A percentile compares a stretch with the other conserved stretches of the same genome.
phyloP scores from a whole-genome alignment of 2,113 vertebrate genomes.

The Engraulis encrasicolus region DNA sequence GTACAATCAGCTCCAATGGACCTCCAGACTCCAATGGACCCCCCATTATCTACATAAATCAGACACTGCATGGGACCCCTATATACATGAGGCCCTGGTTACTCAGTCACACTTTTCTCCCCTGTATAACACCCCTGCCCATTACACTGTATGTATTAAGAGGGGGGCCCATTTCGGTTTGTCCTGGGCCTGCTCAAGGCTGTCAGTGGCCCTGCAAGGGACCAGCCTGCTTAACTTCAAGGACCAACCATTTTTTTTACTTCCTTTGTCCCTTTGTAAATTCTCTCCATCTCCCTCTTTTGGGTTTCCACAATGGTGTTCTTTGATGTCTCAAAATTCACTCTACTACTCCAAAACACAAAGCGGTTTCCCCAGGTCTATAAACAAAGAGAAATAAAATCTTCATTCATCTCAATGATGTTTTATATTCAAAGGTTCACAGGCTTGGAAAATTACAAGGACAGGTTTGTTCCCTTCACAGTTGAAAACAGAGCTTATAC shows the following conservation, averaged over 20 bases:
- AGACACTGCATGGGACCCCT: too few relatives aligned
- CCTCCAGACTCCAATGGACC: too few relatives aligned
- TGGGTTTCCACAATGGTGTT: constrained; percentile 54
- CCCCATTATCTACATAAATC: too few relatives aligned
- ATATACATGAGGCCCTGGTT: too few relatives aligned
- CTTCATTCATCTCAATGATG: constrained; percentile 29
- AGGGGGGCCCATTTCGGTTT: too few relatives aligned
- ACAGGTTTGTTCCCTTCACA: background rate
- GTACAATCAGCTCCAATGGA: too few relatives aligned
- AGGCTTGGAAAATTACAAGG: constrained; percentile 26
- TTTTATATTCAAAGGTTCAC: constrained; percentile 33
- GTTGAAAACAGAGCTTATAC: background rate
- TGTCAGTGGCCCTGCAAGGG: too few relatives aligned
- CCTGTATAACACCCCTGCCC: too few relatives aligned
- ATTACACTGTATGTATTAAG: too few relatives aligned
- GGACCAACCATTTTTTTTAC: constrained; percentile 39
- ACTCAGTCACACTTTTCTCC: too few relatives aligned
- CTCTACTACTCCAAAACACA: constrained; percentile 7
- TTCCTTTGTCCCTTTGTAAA: constrained; percentile 24
- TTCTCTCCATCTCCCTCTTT: constrained; percentile 36
- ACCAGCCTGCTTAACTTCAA: constrained; percentile 32
- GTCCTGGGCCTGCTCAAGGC: too few relatives aligned
- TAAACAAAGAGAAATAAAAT: constrained; percentile 35
- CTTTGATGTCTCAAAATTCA: constrained; percentile 43
- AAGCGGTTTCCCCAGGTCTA: constrained; percentile 6